Percentiles rank a stretch among this genome's conserved stretches.
Conservation (phyloP, 1,140 invertebrate species). For the Batillaria attramentaria region DNA sequence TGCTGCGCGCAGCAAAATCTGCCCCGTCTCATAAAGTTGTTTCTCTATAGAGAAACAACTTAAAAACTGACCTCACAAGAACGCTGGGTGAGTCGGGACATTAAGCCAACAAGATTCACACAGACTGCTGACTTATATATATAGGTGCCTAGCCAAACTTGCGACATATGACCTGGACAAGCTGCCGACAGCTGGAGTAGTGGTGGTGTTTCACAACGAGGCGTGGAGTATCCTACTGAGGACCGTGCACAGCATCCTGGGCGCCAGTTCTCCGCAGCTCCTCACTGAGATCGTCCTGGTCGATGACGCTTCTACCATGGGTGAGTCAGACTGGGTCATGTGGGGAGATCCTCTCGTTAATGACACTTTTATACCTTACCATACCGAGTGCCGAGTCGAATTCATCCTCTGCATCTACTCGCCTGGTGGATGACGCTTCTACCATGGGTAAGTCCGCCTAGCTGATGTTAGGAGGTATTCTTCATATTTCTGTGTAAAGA, state of each 20-base stretch:
- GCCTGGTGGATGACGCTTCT: too few relatives aligned
- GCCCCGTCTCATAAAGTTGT: neutral
- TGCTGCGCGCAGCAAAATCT: too few relatives aligned
- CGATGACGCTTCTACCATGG: constrained; percentile 81
- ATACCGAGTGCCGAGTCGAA: too few relatives aligned
- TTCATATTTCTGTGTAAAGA: too few relatives aligned
- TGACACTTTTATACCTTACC: too few relatives aligned
- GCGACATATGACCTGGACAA: constrained; percentile 78
- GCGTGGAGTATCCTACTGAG: constrained; percentile 93
- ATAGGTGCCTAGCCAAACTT: constrained; percentile 70
- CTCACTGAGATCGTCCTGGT: constrained; percentile 94
- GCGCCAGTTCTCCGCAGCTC: constrained; percentile 86
- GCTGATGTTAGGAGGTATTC: too few relatives aligned
- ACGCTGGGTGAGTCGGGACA: too few relatives aligned
- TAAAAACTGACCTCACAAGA: too few relatives aligned
- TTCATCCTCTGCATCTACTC: too few relatives aligned
- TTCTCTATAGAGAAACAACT: too few relatives aligned
- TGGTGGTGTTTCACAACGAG: constrained; percentile 97
- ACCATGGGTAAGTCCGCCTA: too few relatives aligned
- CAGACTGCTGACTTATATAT: neutral
- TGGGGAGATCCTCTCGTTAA: too few relatives aligned
- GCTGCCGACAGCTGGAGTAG: constrained; percentile 82
- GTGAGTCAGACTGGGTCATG: constrained; percentile 32
- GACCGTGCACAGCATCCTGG: constrained; percentile 96
- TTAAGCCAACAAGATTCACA: neutral